Evolutionary conservation across 1,140 invertebrate genomes (phyloP), one percentile per base, ranked within the genome.

Genomic region (Antheraea mylitta): DNA sequence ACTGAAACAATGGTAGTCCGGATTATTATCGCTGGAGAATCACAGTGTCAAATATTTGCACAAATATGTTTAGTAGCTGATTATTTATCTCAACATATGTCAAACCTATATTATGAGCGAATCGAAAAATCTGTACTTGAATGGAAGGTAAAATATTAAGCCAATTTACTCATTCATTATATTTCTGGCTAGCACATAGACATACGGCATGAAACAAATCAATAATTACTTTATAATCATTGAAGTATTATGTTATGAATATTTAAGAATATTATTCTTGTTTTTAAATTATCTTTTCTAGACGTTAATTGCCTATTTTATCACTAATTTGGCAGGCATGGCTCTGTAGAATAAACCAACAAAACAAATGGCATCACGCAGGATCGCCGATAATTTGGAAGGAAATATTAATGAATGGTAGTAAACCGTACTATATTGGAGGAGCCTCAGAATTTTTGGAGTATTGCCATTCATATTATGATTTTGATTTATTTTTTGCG

Each of bases 401-500:
- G 66, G 71, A 72, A 77, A 69, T 93, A 36, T 80, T 89, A 60
- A 83, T 85, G 70, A 85, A 85, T 70, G 92, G 92, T 10, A 92
- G 93, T 58, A 92, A 91, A 77, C 77, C 90, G 11, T 79, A 82
- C 75, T 92, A 93, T 66, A 92, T 94, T 58, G 93, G 93, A n/a
- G 91, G 91, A 11, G 78, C 91, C 19, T 74, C 87, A 37, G 90
- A 94, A 64, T 94, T 94, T 85, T 91, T 92, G 77, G 93, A 94
- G 74, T 94, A 94, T 72, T 92, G 90, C 70, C 87, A 92, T 79
- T 93, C 93, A 48, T 94, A 94, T 83, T 94, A 94, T 74, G 82
- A 91, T n/a, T 83, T 94, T 65, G 89, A 93, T 78, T 83, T 85
- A 8, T 83, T 86, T 70, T 76, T 93, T 38, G 64, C 85, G 11